A percentile compares a stretch with the other conserved stretches of the same genome.
Conservation (phyloP, 1,140 invertebrate genomes). For the Trinorchestia longiramus region DNA sequence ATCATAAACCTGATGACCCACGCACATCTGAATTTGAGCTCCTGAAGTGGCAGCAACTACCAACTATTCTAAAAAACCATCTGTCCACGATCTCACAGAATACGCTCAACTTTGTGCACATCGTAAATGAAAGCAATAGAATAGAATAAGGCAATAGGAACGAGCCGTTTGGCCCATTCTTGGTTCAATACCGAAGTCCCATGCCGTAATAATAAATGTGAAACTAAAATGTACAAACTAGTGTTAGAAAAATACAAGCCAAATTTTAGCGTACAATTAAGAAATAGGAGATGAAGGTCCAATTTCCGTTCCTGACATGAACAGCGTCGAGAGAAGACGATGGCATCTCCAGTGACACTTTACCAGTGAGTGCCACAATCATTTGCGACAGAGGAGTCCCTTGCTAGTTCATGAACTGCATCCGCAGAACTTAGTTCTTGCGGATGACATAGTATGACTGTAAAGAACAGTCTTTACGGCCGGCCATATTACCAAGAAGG, state of each 20-base stretch:
- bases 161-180: too few species aligned
- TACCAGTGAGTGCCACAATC: background rate
- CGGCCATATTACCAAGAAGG: background rate
- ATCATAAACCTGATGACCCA: background rate
- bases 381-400: background rate
- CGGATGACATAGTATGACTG: background rate
- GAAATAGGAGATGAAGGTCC: background rate
- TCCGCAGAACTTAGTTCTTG: background rate
- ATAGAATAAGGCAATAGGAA: too few species aligned
- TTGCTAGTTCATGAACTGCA: background rate
- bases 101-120: background rate
- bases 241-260: background rate
- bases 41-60: background rate
- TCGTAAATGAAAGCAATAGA: background rate
- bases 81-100: background rate
- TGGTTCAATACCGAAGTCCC: too few species aligned
- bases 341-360: background rate
- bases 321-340: background rate
- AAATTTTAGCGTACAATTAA: background rate
- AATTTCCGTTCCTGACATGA: background rate
- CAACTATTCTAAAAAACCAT: background rate
- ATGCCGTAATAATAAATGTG: too few species aligned
- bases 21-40: background rate
- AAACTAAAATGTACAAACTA: background rate
- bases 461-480: background rate